Conservation (phyloP, 2,113 vertebrate species). For the Charadrius vociferus region DNA sequence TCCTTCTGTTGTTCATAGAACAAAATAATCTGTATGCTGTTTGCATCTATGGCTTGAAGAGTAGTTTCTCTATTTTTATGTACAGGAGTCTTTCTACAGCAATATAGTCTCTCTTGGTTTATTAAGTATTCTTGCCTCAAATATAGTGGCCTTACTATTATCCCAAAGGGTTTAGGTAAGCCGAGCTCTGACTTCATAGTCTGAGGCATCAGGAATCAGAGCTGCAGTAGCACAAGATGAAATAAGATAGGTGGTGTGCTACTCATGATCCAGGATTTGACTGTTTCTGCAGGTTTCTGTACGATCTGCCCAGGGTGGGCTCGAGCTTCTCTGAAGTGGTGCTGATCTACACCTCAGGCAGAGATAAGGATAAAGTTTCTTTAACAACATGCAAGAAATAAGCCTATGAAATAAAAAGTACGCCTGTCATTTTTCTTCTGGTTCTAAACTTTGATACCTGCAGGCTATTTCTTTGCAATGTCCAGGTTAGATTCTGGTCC, state of each 20-base stretch:
- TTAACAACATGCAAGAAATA: not conserved
- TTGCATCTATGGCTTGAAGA: not conserved
- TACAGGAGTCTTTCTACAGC: not conserved
- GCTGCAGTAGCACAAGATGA: not conserved
- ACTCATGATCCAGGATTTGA: not conserved
- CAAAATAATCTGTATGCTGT: constrained; percentile 15
- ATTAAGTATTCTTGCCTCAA: constrained; percentile 20
- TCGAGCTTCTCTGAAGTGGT: not conserved
- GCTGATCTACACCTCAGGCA: not conserved
- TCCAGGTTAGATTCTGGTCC: not conserved
- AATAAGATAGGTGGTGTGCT: not conserved
- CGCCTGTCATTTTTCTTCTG: not conserved
- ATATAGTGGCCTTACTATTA: not conserved
- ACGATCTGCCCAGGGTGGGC: not conserved
- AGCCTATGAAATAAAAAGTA: not conserved
- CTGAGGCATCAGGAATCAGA: not conserved
- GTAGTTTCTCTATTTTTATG: constrained; percentile 3
- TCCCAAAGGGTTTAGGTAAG: constrained; percentile 9
- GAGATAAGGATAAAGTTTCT: not conserved
- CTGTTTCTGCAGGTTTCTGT: not conserved
- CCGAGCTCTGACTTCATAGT: not conserved
- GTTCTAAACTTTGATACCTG: not conserved
- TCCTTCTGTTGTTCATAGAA: not conserved
- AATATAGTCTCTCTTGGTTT: not conserved
- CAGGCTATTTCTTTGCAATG: not conserved